Conservation (phyloP, 2,888 invertebrate genomes). For the Incurvaria masculella region DNA sequence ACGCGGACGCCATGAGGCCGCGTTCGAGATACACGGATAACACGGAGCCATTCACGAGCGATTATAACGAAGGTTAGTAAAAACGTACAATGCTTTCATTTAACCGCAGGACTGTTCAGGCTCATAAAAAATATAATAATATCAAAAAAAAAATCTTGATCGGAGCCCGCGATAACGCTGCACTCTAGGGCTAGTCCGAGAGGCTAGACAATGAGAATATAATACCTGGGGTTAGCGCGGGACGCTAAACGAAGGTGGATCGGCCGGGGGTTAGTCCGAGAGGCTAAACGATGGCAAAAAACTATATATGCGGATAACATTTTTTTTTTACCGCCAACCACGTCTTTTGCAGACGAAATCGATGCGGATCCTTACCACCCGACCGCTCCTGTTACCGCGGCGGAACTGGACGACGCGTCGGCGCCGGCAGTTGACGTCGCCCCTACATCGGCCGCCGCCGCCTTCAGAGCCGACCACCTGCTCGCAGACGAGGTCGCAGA, state of each 20-base stretch:
- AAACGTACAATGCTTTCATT: not conserved
- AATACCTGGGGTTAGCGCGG: not conserved
- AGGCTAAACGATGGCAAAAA: not conserved
- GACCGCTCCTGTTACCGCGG: too few species aligned
- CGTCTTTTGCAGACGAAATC: not conserved
- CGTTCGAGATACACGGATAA: too few species aligned
- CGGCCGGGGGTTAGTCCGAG: not conserved
- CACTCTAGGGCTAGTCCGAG: not conserved
- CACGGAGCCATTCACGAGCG: too few species aligned
- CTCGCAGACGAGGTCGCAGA: not conserved
- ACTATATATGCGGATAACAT: not conserved
- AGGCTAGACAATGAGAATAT: not conserved
- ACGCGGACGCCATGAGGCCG: too few species aligned
- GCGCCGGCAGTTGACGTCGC: not conserved
- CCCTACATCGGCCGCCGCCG: not conserved
- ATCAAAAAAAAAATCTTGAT: too few species aligned
- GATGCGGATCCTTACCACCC: too few species aligned
- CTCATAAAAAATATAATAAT: not conserved
- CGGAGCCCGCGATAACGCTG: not conserved
- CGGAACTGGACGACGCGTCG: too few species aligned
- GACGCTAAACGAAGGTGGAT: not conserved
- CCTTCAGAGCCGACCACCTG: not conserved
- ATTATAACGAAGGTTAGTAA: too few species aligned
- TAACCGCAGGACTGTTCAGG: too few species aligned
- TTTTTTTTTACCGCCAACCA: not conserved